Evolutionary conservation across 1,140 invertebrate genomes (phyloP), one percentile per base, ranked within the genome.

Genomic region (Macrocentrus cingulum): DNA sequence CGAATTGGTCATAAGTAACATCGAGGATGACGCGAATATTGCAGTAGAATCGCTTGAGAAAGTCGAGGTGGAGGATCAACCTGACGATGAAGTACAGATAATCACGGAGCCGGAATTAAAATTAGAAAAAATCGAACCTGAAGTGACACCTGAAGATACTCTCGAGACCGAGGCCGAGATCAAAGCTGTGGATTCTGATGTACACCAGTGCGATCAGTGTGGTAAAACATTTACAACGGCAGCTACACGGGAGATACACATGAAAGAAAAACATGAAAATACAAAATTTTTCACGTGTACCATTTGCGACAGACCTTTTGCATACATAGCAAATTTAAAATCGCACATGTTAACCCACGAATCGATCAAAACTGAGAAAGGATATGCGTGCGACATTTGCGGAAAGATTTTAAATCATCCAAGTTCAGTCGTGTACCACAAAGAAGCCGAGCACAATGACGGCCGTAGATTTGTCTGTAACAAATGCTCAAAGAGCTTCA

Each of bases 401-500:
- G 84, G 82, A n/a, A 89, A 89, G 76, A 78, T 85, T 54, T 79
- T 87, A 36, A 83, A 83, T 58, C 83, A 86, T 72, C 79, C 82
- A 0, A 85, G 86, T 65, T 88, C 87, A 1, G 80, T 89, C 16
- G 73, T 87, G 16, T 89, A 90, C 72, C 88, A 90, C 70, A 86
- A 86, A 68, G 84, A 88, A 69, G 81, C 87, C 0, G 85, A 85
- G 65, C 88, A 90, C 65, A 85, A 84, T 58, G 81, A 84, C 60
- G 83, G 83, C 1, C 77, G 83, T 48, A 77, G 82, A 56, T 90
- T 85, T 75, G 84, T 87, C 7, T 90, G 88, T 69, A 85, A 82
- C 60, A 86, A 86, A 67, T 90, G 88, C 74, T 81, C 83, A 13
- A 88, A 87, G 65, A 79, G 74, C 62, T 90, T 90, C 68, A 87